Evolutionary conservation across 1,140 invertebrate species (phyloP), one percentile per base, ranked within the genome.

Genomic region (Propsilocerus akamusi): DNA sequence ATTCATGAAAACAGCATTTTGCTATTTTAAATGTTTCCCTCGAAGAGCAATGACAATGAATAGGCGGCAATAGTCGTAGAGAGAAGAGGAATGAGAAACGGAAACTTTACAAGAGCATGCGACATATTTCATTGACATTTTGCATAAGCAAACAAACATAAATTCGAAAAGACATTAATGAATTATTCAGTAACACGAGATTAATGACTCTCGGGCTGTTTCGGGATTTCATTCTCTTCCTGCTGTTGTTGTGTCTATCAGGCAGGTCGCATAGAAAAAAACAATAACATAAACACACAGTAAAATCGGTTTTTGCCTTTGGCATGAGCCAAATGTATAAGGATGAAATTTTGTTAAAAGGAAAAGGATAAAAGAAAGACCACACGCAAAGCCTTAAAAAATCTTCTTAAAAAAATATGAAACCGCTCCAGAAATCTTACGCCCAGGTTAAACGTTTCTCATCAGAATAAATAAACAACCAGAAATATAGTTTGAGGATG

Each of bases 51-150:
- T 41, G 22, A 41, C 34, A 41, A 41, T 41, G 14, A 17, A 41
- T 30, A 12, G 28, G 11, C 28, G 34, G 14, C 14, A 41, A 41
- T n/a, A 17, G 10, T 6, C 22, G 17, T 41, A 41, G 20, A 17
- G 20, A 17, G 32, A 20, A 41, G 28, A 41, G 34, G 10, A 30
- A 30, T 12, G 14, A 4, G 14, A 41, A n/a, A n/a, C n/a, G n/a
- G n/a, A n/a, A n/a, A n/a, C n/a, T n/a, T n/a, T n/a, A n/a, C 14
- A 37, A 37, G 32, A 7, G n/a, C 28, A 30, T 30, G 34, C 34
- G 22, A 41, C 34, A 41, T 41, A 41, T 41, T 41, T 41, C 34
- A 41, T 41, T 41, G 34, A 41, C 34, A 41, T 41, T 41, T 41
- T 41, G 34, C 34, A 41, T 41, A 41, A 7, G 34, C 34, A 41